Base-by-base conservation (phyloP, 2,113 vertebrate genomes). In the Bos taurus region DNA sequence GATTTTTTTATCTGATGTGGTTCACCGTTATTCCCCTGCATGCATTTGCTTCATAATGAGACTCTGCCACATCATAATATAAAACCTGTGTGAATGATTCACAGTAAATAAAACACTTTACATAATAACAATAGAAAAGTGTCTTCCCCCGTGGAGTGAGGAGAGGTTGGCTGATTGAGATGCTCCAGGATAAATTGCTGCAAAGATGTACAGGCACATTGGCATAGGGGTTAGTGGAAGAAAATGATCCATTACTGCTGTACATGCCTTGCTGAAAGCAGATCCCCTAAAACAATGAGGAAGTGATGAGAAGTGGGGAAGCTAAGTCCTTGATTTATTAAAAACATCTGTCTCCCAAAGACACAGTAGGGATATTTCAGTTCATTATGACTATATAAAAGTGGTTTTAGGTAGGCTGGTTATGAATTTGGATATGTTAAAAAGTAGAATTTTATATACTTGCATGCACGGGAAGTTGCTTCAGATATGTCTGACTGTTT, bases 81-180 rank as follows among this genome's bases (percentile, higher is more conserved):
- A 60, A n/a, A 93, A 96, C 23, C 30, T 0, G 1, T 16, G 43
- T 17, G 77, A 95, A 98, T 86, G 8, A 16, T 90, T 56, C 8
- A 16, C 85, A 92, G 94, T 56, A 88, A 94, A 98, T 89, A 97
- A 87, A 85, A 10, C 57, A 9, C 0, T 98, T 97, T 93, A 91
- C 59, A 96, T 98, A 17, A 90, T 97, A 95, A 28, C 88, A 94
- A 91, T 2, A 33, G 81, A 6, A 95, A 95, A 94, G 11, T 4
- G 56, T 6, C 0, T 57, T 96, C 92, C 60, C 11, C 26, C 91
- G 4, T 17, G 59, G 7, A 93, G 91, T 59, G 54, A 3, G 77
- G 59, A 19, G 1, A 59, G 0, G 0, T 54, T 85, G 0, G 85
- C 98, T 96, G 6, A 91, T 57, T 64, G 15, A 19, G 46, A 98